A percentile compares a stretch with the other conserved stretches of the same genome.
Evolutionary conservation across 2,113 vertebrate species (phyloP).

Genomic region (Ploceus nigricollis): DNA sequence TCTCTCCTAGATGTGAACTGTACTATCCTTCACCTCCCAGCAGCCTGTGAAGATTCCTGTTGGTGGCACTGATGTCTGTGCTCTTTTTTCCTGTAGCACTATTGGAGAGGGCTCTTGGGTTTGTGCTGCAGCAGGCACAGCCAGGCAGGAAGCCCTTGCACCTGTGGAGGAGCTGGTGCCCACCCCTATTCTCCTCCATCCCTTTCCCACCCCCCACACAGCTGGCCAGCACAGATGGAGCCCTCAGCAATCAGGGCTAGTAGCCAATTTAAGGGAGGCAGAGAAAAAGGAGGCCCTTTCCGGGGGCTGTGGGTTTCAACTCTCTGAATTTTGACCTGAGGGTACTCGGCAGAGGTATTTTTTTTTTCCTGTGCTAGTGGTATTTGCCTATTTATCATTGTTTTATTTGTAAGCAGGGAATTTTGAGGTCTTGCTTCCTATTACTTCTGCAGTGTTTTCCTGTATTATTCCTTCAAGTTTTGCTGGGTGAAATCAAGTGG

Average conservation of each 20-base stretch:
- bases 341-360: not conserved
- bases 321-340: not conserved
- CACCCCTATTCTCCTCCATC: not conserved
- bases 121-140: not conserved
- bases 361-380: fast-evolving
- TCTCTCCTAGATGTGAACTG: not conserved
- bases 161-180: not conserved
- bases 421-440: not conserved
- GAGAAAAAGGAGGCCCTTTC: fast-evolving
- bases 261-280: not conserved
- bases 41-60: not conserved
- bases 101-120: too few species aligned
- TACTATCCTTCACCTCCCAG: fast-evolving
- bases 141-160: not conserved
- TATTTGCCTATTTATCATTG: not conserved
- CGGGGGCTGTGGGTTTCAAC: fast-evolving
- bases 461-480: not conserved
- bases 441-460: not conserved
- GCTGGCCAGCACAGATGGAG: not conserved
- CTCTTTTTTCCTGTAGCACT: fast-evolving
- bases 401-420: not conserved
- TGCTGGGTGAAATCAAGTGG: not conserved
- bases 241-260: not conserved
- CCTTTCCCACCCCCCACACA: not conserved
- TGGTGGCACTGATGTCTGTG: not conserved